Conservation (phyloP, 2,797 vertebrate genomes). For the Ctenosaura bakeri region DNA sequence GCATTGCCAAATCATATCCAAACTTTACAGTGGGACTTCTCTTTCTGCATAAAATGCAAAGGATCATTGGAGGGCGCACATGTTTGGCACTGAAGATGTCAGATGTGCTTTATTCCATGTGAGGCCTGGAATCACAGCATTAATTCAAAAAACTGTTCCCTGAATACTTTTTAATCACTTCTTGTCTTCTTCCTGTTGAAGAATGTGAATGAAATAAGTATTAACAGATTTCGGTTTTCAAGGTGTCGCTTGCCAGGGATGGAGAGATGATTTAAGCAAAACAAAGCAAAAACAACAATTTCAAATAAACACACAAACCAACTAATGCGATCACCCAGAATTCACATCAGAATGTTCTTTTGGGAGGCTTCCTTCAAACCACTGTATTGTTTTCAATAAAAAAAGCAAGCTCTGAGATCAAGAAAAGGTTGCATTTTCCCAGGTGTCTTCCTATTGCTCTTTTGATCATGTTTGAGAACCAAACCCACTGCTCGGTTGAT, state of each 20-base stretch:
- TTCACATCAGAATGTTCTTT: conserved; percentile 46
- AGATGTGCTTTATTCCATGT: not conserved
- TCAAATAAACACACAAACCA: not conserved
- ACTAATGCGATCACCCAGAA: not conserved
- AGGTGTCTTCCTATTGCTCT: conserved; percentile 47
- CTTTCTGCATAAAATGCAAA: not conserved
- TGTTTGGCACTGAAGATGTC: not conserved
- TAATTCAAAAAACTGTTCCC: not conserved
- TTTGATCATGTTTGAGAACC: conserved; percentile 30
- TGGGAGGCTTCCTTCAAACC: conserved; percentile 36
- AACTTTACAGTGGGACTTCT: not conserved
- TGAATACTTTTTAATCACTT: not conserved
- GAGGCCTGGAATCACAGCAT: no score
- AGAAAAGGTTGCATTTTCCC: conserved; percentile 57
- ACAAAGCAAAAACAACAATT: not conserved
- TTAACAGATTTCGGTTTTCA: not conserved
- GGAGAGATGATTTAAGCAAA: not conserved
- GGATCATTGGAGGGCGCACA: not conserved
- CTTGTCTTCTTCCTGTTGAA: not conserved
- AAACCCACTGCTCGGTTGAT: not conserved
- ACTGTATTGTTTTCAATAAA: conserved; percentile 46
- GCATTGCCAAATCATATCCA: not conserved
- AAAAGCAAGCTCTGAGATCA: conserved; percentile 45
- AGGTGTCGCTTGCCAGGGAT: not conserved
- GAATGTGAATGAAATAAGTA: not conserved